These are phyloP conservation scores for Caenorhabditis plicata DNA, from an alignment of 2,888 invertebrate genomes.

Conservation along the genomic window DNA sequence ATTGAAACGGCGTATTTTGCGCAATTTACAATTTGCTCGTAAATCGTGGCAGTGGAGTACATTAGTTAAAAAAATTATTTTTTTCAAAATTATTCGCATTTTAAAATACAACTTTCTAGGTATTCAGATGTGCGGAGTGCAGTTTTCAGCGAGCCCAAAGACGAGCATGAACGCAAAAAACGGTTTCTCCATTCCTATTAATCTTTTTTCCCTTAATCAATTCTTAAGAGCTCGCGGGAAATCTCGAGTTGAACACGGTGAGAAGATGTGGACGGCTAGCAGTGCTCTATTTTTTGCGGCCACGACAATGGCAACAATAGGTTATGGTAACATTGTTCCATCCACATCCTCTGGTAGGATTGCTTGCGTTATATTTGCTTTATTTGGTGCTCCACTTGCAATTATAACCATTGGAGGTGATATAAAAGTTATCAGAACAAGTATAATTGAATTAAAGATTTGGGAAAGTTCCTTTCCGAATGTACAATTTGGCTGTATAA, in stretches of 20 bases:
- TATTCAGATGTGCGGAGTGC: constrained; percentile 60
- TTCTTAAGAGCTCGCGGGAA: constrained; percentile 34
- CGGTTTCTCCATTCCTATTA: neutral
- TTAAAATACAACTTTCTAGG: constrained; percentile 27
- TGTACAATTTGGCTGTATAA: constrained; percentile 65
- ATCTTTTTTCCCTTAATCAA: neutral
- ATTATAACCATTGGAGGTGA: constrained; percentile 65
- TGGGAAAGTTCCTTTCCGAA: constrained; percentile 65
- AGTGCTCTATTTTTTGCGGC: constrained; percentile 65
- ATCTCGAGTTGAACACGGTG: constrained; percentile 50
- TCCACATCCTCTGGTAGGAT: constrained; percentile 62
- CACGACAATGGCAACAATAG: constrained; percentile 66
- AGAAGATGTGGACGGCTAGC: constrained; percentile 64
- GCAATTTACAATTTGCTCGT: too few relatives aligned
- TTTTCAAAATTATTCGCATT: too few relatives aligned
- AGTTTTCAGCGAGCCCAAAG: too few relatives aligned
- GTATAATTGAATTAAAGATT: constrained; percentile 36
- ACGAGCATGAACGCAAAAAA: neutral
- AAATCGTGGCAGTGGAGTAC: too few relatives aligned
- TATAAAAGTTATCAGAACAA: neutral
- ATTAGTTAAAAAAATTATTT: too few relatives aligned
- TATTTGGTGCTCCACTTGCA: constrained; percentile 65
- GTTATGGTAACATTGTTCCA: constrained; percentile 65
- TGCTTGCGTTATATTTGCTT: constrained; percentile 64
- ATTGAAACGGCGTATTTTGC: too few relatives aligned